Base-by-base conservation (phyloP, 2,797 vertebrate genomes). In the Anguilla marmorata region DNA sequence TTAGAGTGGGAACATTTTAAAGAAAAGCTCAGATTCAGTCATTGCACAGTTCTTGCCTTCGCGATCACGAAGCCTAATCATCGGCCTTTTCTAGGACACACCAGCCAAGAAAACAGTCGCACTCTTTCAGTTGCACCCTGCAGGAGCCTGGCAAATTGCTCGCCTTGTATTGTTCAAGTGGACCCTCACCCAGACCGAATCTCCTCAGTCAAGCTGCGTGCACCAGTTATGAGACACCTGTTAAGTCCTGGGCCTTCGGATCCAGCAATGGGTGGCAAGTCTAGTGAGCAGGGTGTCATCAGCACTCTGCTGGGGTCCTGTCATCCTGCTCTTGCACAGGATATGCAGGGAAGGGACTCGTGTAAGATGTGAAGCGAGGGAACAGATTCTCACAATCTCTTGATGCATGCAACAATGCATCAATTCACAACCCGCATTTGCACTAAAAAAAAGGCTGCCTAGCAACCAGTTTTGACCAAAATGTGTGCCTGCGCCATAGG, bases 401-500 rank as follows among this genome's bases (percentile, higher is more conserved):
- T 50, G 41, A 24, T 7, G 24, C 19, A 33, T 5, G 7, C 21
- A 45, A 48, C 79, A 82, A 82, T 82, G 79, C 11, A 14, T 50
- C 41, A 50, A 45, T 82, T 82, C 41, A 48, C 41, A 45, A 79
- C 33, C 41, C 24, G n/a, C 19, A n/a, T 50, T 50, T 50, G 45
- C 37, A 79, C 37, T 1, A 16, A 41, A 79, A 79, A 72, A 74
- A 79, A 79, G 30, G 16, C 45, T 80, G 76, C 79, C 45, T 50
- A 82, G 79, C 79, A 82, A 82, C 79, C 19, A n/a, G 79, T 50
- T 82, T 50, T n/a, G 24, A 82, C 41, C 45, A 50, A 50, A 12
- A 48, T 16, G 16, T 33, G 45, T n/a, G 33, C 24, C 45, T 82
- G 41, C 24, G 45, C 79, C 41, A 48, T 50, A 79, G 33, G 74